phyloP scores from a whole-genome alignment of 1,140 invertebrate species.

The Drosophila micromelanica region DNA sequence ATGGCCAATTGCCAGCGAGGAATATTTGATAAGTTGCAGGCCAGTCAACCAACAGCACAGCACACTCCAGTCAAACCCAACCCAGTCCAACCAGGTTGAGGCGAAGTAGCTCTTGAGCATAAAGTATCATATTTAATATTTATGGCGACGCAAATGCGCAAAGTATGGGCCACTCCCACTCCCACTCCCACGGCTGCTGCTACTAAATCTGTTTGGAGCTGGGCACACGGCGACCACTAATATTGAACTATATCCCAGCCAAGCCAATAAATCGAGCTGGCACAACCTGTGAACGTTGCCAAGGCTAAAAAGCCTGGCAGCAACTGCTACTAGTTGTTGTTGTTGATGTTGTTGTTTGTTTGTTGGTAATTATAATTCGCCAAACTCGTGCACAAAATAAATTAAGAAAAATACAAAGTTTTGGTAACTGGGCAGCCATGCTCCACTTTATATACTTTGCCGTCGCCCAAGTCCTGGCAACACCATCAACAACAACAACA shows the following conservation, averaged over 20 bases:
- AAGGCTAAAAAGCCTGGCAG: conserved; percentile 11
- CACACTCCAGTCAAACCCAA: not conserved
- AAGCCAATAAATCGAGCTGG: conserved; percentile 72
- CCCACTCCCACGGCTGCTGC: conserved; percentile 18
- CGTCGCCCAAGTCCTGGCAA: conserved; percentile 31
- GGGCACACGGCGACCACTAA: conserved; percentile 56
- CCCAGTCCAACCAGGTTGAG: conserved; percentile 13
- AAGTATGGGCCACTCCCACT: conserved; percentile 27
- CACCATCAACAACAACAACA: conserved; percentile 35
- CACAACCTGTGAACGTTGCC: conserved; percentile 38
- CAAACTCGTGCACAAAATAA: conserved; percentile 78
- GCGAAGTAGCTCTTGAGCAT: conserved; percentile 44
- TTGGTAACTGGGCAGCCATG: conserved; percentile 19
- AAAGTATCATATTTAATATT: conserved; percentile 84
- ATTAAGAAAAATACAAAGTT: conserved; percentile 80
- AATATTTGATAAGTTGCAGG: conserved; percentile 80
- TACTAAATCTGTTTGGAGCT: conserved; percentile 55
- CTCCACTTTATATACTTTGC: conserved; percentile 27
- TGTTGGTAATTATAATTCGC: conserved; percentile 71
- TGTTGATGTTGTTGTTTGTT: conserved; percentile 38
- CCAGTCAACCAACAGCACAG: conserved; percentile 15
- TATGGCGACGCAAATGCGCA: conserved; percentile 64
- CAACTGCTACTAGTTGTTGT: conserved; percentile 21
- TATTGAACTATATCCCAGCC: conserved; percentile 64
- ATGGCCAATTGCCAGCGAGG: conserved; percentile 78